Conservation (phyloP, 2,113 vertebrate genomes). For the Rhinogobius similis region DNA sequence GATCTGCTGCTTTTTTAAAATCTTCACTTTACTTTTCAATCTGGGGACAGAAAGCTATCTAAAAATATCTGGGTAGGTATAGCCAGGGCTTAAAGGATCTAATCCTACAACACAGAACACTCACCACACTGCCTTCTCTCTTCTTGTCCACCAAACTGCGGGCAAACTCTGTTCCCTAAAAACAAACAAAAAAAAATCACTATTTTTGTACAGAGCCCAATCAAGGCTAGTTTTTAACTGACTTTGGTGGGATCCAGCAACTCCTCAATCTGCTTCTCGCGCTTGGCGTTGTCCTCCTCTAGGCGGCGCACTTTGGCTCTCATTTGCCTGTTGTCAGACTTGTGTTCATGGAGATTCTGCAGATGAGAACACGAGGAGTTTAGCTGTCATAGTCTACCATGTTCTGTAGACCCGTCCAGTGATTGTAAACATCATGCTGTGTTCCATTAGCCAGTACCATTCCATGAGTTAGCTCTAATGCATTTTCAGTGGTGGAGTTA, state of each 20-base stretch:
- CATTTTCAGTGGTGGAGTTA: no score
- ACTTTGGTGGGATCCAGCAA: conserved; percentile 86
- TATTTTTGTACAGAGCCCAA: neutral
- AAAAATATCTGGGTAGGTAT: no score
- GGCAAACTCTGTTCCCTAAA: conserved; percentile 83
- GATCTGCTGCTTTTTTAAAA: no score
- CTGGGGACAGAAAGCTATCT: no score
- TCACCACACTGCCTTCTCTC: conserved; percentile 82
- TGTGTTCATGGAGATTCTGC: conserved; percentile 86
- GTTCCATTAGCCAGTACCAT: no score
- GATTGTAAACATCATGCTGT: no score
- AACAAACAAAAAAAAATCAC: neutral
- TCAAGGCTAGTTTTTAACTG: neutral
- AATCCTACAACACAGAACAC: no score
- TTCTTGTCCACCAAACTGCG: conserved; percentile 84
- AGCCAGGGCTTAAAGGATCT: no score
- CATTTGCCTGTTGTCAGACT: conserved; percentile 82
- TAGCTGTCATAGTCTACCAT: no score
- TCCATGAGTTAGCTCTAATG: no score
- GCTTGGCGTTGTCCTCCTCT: conserved; percentile 86
- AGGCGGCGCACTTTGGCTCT: conserved; percentile 87
- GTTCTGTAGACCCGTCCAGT: no score
- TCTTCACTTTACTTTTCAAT: no score
- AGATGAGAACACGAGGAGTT: neutral
- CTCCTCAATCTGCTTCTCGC: conserved; percentile 91